These are phyloP conservation scores for Crotalus viridis DNA, from an alignment of 2,113 vertebrate species.

Conservation along the genomic window DNA sequence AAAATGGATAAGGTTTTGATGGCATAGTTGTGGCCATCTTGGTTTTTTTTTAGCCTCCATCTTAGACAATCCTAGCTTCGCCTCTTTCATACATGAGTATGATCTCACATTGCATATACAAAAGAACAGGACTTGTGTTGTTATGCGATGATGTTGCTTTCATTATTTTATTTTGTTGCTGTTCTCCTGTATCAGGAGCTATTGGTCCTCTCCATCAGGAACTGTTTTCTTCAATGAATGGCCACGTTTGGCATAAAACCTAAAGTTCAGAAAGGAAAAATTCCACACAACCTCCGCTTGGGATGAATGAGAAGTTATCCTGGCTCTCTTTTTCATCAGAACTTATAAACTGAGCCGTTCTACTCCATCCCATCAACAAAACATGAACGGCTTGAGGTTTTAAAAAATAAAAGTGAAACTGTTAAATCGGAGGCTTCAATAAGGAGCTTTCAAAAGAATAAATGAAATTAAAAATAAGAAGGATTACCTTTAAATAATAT, in stretches of 20 bases:
- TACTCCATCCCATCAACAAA: neutral
- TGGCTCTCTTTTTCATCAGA: neutral
- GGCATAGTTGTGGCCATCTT: neutral
- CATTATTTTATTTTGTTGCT: neutral
- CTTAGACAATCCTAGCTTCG: neutral
- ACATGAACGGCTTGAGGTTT: neutral
- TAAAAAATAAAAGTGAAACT: neutral
- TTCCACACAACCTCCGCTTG: neutral
- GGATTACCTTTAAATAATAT: neutral
- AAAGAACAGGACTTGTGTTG: neutral
- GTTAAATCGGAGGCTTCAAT: neutral
- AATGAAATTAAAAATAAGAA: neutral
- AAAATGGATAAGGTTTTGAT: no score
- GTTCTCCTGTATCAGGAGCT: neutral
- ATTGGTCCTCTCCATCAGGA: neutral
- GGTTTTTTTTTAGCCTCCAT: neutral
- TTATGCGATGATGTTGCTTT: neutral
- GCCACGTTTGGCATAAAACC: neutral
- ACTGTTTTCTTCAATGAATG: neutral
- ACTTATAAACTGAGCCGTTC: neutral
- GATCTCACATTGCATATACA: neutral
- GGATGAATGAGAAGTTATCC: neutral
- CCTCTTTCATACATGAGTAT: neutral
- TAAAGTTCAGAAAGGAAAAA: neutral
- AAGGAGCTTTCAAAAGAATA: neutral